Conservation (phyloP, 2,888 invertebrate species). For the Apocheima hispidaria region DNA sequence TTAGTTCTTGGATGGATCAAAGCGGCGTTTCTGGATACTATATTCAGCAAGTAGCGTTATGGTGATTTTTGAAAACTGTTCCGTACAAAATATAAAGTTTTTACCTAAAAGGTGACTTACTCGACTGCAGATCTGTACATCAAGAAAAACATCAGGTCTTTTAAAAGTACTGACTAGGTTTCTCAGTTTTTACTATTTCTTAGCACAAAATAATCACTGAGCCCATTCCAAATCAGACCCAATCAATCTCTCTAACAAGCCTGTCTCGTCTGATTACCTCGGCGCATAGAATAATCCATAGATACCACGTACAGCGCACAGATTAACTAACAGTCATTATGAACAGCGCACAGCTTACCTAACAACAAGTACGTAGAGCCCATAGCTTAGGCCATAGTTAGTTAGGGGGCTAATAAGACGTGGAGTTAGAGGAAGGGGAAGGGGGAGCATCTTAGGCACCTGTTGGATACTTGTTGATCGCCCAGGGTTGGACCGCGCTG, state of each 20-base stretch:
- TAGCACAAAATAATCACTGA: not conserved
- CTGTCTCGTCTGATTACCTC: slow-evolving; percentile 71
- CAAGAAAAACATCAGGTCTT: too few relatives aligned
- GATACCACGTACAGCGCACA: not conserved
- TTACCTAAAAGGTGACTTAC: too few relatives aligned
- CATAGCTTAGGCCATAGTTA: slow-evolving; percentile 5
- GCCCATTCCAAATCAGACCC: slow-evolving; percentile 44
- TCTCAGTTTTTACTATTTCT: not conserved
- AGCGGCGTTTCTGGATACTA: too few relatives aligned
- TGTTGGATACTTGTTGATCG: slow-evolving; percentile 47
- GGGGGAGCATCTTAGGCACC: slow-evolving; percentile 35
- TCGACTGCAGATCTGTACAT: too few relatives aligned
- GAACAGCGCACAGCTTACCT: not conserved
- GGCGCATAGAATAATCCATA: slow-evolving; percentile 18
- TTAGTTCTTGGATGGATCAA: too few relatives aligned
- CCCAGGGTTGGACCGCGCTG: slow-evolving; percentile 20
- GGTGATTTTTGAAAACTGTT: too few relatives aligned
- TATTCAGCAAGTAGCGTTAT: too few relatives aligned
- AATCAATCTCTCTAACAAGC: slow-evolving; percentile 59
- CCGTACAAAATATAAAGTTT: too few relatives aligned
- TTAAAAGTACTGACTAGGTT: not conserved
- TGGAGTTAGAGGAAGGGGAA: slow-evolving; percentile 36
- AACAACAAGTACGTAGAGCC: not conserved
- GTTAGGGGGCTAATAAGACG: slow-evolving; percentile 37
- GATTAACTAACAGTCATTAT: not conserved